Conservation (phyloP, 2,888 invertebrate genomes). For the Caenorhabditis drosophilae region DNA sequence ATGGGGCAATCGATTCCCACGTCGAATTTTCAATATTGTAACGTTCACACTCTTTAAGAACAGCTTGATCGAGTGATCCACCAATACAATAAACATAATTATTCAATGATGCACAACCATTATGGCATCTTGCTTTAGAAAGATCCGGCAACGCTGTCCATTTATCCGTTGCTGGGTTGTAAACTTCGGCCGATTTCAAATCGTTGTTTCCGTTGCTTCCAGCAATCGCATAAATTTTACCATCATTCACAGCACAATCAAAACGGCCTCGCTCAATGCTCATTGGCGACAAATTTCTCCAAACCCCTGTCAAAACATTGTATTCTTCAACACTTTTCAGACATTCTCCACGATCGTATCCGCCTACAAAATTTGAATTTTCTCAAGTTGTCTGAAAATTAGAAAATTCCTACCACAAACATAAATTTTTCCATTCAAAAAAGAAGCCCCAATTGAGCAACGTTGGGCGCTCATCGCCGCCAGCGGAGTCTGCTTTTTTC, state of each 20-base stretch:
- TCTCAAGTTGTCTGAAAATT: not conserved
- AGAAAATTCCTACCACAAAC: slow-evolving; percentile 76
- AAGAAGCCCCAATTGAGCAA: slow-evolving; percentile 81
- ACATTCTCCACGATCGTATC: slow-evolving; percentile 85
- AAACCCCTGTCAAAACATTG: slow-evolving; percentile 77
- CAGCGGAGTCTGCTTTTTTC: slow-evolving; percentile 67
- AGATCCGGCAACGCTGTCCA: slow-evolving; percentile 71
- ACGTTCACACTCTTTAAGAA: slow-evolving; percentile 78
- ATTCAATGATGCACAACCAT: slow-evolving; percentile 76
- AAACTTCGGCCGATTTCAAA: slow-evolving; percentile 78
- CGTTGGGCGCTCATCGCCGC: slow-evolving; percentile 77
- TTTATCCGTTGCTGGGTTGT: slow-evolving; percentile 74
- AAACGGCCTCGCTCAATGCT: slow-evolving; percentile 80
- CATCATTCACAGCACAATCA: slow-evolving; percentile 78
- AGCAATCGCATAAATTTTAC: slow-evolving; percentile 76
- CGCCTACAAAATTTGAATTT: slow-evolving; percentile 73
- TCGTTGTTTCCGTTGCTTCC: slow-evolving; percentile 83
- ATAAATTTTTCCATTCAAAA: slow-evolving; percentile 78
- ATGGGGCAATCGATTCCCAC: slow-evolving; percentile 78
- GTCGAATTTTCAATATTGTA: slow-evolving; percentile 74
- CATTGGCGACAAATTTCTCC: slow-evolving; percentile 79
- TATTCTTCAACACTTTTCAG: slow-evolving; percentile 77
- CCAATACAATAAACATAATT: slow-evolving; percentile 80
- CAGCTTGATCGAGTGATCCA: slow-evolving; percentile 80
- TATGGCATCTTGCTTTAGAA: slow-evolving; percentile 55